These are phyloP conservation scores for Glareola pratincola DNA, from an alignment of 2,113 vertebrate species.

Conservation along the genomic window DNA sequence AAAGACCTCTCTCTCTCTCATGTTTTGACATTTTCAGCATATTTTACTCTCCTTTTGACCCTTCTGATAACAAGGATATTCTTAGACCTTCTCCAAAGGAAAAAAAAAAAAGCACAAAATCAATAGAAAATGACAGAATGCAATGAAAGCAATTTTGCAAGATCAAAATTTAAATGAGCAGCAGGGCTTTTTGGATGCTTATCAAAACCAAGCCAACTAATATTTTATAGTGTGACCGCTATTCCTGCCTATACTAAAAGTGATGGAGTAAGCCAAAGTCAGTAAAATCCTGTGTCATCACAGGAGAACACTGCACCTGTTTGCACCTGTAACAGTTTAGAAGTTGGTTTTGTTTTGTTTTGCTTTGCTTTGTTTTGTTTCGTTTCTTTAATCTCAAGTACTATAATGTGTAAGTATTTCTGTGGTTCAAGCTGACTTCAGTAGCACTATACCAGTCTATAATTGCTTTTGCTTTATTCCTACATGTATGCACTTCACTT, in stretches of 20 bases:
- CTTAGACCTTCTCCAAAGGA: neutral
- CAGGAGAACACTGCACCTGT: neutral
- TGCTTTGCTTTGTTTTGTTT: neutral
- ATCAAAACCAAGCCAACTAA: conserved; percentile 2
- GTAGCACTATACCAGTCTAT: neutral
- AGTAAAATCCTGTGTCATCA: neutral
- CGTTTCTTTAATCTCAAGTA: neutral
- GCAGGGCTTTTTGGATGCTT: neutral
- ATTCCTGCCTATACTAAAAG: neutral
- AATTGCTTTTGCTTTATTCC: neutral
- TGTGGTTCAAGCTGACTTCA: neutral
- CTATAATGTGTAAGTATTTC: neutral
- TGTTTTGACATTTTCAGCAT: neutral
- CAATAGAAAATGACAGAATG: conserved; percentile 43
- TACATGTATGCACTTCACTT: neutral
- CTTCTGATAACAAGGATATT: conserved; percentile 37
- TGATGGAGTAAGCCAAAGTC: neutral
- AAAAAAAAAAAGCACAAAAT: neutral
- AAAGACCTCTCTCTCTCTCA: neutral
- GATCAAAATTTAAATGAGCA: conserved; percentile 35
- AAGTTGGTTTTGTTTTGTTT: neutral
- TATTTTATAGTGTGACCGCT: neutral
- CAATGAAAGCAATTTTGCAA: conserved; percentile 26
- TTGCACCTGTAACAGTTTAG: neutral
- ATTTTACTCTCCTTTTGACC: conserved; percentile 6